A percentile compares a stretch with the other conserved stretches of the same genome.
Evolutionary conservation across 2,888 invertebrate species (phyloP).

Genomic region (Hypomecis atomaria): DNA sequence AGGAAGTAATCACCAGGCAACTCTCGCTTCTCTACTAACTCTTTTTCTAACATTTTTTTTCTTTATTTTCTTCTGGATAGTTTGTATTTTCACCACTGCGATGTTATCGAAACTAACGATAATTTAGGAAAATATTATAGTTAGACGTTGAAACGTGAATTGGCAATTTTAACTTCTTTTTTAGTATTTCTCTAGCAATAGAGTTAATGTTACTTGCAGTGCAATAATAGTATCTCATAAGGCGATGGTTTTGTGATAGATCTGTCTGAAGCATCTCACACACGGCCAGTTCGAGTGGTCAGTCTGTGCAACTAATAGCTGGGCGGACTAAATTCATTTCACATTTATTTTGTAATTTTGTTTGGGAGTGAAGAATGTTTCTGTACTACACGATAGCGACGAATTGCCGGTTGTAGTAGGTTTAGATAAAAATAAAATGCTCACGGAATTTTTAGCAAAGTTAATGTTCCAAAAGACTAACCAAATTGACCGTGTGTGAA

Average conservation of each 20-base stretch:
- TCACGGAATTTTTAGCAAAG: too few species aligned
- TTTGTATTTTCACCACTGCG: not conserved
- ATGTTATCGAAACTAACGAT: not conserved
- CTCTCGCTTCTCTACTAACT: not conserved
- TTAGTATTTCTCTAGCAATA: conserved; percentile 7
- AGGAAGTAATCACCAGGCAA: conserved; percentile 15
- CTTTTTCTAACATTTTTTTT: not conserved
- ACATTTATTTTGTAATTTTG: too few species aligned
- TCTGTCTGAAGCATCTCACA: conserved; percentile 1
- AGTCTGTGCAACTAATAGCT: not conserved
- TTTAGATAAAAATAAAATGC: too few species aligned
- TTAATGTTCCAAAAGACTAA: not conserved
- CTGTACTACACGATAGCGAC: too few species aligned
- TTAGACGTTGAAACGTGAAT: not conserved
- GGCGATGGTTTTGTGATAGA: conserved; percentile 39
- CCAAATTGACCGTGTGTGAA: not conserved
- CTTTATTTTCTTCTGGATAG: not conserved
- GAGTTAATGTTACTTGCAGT: conserved; percentile 23
- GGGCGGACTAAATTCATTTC: too few species aligned
- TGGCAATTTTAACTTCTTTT: conserved; percentile 3
- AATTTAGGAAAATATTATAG: conserved; percentile 2
- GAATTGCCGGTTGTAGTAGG: too few species aligned
- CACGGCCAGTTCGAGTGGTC: not conserved
- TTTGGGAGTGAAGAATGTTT: too few species aligned
- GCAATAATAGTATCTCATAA: conserved; percentile 33